Evolutionary conservation across 2,888 invertebrate genomes (phyloP).

Genomic region (Eupithecia tripunctaria): DNA sequence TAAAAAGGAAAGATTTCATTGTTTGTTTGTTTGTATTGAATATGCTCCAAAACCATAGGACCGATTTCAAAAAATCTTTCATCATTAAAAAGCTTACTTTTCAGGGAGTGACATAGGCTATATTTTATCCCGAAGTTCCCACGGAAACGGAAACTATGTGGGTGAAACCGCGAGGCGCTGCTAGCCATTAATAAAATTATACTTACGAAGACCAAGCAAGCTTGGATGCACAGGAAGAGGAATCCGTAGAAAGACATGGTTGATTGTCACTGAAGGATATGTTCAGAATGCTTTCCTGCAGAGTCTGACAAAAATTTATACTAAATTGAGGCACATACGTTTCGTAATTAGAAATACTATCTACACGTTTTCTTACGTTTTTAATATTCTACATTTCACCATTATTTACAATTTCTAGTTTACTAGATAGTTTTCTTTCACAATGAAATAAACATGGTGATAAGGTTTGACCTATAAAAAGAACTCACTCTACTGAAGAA

Average conservation of each 20-base stretch:
- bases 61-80: too few species aligned
- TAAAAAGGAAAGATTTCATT: too few species aligned
- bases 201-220: conserved; percentile 27
- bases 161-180: too few species aligned
- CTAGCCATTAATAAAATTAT: neutral
- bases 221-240: conserved; percentile 52
- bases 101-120: too few species aligned
- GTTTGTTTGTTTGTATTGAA: too few species aligned
- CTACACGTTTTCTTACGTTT: conserved; percentile 10
- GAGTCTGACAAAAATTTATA: conserved; percentile 1
- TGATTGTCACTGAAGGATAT: neutral
- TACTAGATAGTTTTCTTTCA: conserved; percentile 4
- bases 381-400: conserved; percentile 38
- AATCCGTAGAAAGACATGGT: conserved; percentile 33
- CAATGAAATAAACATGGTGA: neutral
- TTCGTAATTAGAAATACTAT: conserved; percentile 8
- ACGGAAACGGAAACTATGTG: too few species aligned
- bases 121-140: too few species aligned
- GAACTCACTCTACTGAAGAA: neutral
- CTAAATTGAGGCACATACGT: neutral
- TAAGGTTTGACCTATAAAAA: conserved; percentile 8
- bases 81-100: too few species aligned
- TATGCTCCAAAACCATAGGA: too few species aligned
- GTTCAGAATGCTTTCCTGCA: neutral
- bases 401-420: conserved; percentile 24